Base-by-base conservation (phyloP, 37 sponge, comb jelly and placozoan species). In the Haliclona indistincta region DNA sequence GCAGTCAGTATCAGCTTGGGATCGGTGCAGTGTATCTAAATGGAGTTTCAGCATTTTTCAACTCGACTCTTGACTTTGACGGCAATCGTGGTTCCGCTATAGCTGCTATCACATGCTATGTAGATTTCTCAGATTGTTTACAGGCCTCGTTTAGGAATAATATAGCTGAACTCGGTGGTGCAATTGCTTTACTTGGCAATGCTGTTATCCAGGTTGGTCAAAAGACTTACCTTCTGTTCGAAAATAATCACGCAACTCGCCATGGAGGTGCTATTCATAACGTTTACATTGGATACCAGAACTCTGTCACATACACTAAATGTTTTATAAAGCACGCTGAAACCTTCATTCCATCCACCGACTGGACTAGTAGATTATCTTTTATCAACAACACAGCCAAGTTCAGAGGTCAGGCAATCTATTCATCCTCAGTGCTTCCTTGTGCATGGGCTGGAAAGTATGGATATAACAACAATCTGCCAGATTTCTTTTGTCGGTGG, bases 191-290 rank as follows among this genome's bases (percentile, higher is more conserved):
- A 0, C 63, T 77, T 2, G 88, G 78, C 36, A 26, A 49, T 25
- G 44, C 83, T 10, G 32, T 13, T 6, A 71, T 81, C 34, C 29
- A 43, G 0, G 17, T 78, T 2, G 23, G 43, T 22, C 3, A 13
- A 0, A 41, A 13, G 0, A 79, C 84, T 37, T 37, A 11, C 3
- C 51, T 89, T 53, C 1, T 45, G 0, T 82, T 89, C 44, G 28
- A 35, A 8, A 63, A 70, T 26, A 89, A 89, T 45, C 43, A 0
- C 33, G 79, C 68, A 10, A 20, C 4, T 23, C 52, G 11, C 0
- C 19, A 40, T 30, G 89, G 84, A 2, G 89, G 84, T 62, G 89
- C 79, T 1, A 82, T 83, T 43, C 79, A 40, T 41, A 72, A 78
- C 43, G 38, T 30, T 23, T 55, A 65, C n/a, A 54, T 78, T 13